Evolutionary conservation across 2,113 vertebrate species (phyloP), one percentile per base, ranked within the genome.

Genomic region (Pteruthius melanotis): DNA sequence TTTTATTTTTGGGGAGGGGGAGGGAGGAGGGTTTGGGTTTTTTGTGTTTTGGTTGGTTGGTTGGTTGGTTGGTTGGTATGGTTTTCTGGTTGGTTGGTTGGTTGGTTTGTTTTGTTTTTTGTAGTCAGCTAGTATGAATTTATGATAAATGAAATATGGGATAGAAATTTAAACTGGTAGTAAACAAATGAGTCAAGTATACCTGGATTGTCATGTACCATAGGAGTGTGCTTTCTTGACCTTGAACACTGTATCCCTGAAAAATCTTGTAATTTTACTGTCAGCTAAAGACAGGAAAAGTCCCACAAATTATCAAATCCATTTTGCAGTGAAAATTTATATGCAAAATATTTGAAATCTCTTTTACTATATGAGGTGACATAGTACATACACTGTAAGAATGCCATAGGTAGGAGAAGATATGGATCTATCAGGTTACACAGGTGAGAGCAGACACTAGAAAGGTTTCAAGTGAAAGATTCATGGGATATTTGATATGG

Each of bases 1-100:
- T 53, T 27, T 52, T 8, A 24, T 15, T 6, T 22, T 31, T 31
- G 40, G 40, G 11, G 40, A 5, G 40, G 40, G 40, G n/a, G n/a
- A n/a, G n/a, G n/a, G n/a, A n/a, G n/a, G n/a, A n/a, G n/a, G n/a
- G n/a, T n/a, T n/a, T 15, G 42, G 44, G 24, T 5, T 16, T 33
- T 50, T 33, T 42, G 6, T 65, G 8, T 39, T 44, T 30, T 21
- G 40, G 4, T 6, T 37, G 53, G 52, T 30, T n/a, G n/a, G n/a
- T 35, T 45, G 2, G 0, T 33, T 9, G 7, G 1, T 22, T 23
- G 40, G 4, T 6, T 37, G 53, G 52, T 30, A 27, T 52, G 50
- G 35, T 26, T 45, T 42, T 27, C 31, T 45, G 2, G 0, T 35
- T 45, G 2, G 0, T 33, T 9, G 7, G 1, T 22, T 23, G 8